Evolutionary conservation across 2,888 invertebrate genomes (phyloP), one percentile per base, ranked within the genome.

Genomic region (Pherbina coryleti): DNA sequence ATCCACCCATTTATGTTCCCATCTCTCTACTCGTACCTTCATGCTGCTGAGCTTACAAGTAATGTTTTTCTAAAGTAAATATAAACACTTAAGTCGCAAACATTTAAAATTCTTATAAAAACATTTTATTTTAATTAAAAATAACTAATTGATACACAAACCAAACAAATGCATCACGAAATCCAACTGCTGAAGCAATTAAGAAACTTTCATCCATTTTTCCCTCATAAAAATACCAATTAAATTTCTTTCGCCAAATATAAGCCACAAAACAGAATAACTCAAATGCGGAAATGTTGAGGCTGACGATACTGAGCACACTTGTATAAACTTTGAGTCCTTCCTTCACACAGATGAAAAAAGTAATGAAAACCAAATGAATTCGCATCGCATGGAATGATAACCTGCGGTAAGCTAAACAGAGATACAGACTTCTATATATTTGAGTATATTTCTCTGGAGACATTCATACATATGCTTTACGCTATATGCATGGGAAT

Each of bases 401-500:
- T 51, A 51, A 69, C 69, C 69, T 69, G 69, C 49, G 69, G 69
- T 51, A 69, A 69, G 44, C 51, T 49, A 49, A 69, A 69, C 22
- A 51, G 69, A 28, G 14, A 25, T 14, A 60, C 28, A 28, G 1
- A 1, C 60, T 9, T 60, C 28, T 60, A 28, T 7, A 5, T 11
- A 57, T n/a, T 2, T 57, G 5, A n/a, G 57, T 22, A n/a, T n/a
- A 11, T 28, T 8, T 3, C 60, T 60, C 9, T 60, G 19, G 19
- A 22, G 55, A 22, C 14, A 19, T 19, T 25, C 55, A 55, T 22
- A 44, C 44, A 44, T 44, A 14, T 2, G 44, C 44, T 11, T 11
- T 44, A 44, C 11, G 44, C 7, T 37, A 44, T 14, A 44, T 44
- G 44, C 44, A 44, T 11, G 14, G 44, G 44, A 44, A 11, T 44